Conservation (phyloP, 2,113 vertebrate genomes). For the Corythoichthys haematopterus region DNA sequence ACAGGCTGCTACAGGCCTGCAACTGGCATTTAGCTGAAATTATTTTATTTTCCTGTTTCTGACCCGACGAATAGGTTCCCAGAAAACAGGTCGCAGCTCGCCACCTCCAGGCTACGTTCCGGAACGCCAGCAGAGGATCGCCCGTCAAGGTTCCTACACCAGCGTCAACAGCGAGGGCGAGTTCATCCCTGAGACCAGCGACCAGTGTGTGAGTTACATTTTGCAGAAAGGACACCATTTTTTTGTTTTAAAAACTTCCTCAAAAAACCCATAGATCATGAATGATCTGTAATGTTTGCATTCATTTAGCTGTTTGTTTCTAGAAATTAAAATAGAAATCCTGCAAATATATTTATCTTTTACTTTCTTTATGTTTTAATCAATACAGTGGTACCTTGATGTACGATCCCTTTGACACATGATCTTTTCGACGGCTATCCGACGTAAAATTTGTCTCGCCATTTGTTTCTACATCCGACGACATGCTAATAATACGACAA, state of each 20-base stretch:
- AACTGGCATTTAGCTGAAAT: background rate
- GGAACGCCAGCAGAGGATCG: slow-evolving; percentile 89
- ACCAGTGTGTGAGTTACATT: slow-evolving; percentile 85
- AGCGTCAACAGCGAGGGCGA: slow-evolving; percentile 96
- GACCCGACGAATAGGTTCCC: slow-evolving; percentile 76
- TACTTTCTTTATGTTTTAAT: too few species aligned
- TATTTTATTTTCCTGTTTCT: background rate
- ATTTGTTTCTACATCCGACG: too few species aligned
- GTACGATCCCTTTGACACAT: too few species aligned
- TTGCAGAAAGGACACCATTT: background rate
- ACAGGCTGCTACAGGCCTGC: slow-evolving; percentile 5
- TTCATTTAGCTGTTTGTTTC: too few species aligned
- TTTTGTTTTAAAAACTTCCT: too few species aligned
- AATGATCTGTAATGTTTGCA: too few species aligned
- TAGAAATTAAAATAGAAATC: too few species aligned
- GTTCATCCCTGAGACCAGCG: slow-evolving; percentile 92
- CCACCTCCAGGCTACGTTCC: slow-evolving; percentile 94
- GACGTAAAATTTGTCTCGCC: too few species aligned
- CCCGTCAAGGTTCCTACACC: slow-evolving; percentile 93
- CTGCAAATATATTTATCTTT: too few species aligned
- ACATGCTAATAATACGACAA: too few species aligned
- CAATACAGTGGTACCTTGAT: too few species aligned
- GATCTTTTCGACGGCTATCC: too few species aligned
- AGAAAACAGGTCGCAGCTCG: slow-evolving; percentile 88
- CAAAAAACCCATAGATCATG: background rate